Conservation (phyloP, 2,113 vertebrate genomes). For the Atherinomorus stipes region DNA sequence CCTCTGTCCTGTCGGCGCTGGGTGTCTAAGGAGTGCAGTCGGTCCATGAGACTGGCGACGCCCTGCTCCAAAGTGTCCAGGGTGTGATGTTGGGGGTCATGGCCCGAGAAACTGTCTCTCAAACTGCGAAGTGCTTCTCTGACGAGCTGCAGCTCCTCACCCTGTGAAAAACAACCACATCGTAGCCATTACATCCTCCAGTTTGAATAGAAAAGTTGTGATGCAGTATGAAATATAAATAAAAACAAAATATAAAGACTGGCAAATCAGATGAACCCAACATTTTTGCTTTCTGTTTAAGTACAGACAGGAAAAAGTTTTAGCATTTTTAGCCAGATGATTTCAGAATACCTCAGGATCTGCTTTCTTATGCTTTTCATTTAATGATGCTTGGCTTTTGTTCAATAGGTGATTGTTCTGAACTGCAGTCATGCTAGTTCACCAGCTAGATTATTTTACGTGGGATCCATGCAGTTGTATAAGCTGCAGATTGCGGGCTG, state of each 20-base stretch:
- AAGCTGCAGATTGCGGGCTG: not conserved
- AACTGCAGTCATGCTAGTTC: too few species aligned
- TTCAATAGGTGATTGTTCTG: not conserved
- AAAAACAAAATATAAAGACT: not conserved
- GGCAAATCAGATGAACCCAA: not conserved
- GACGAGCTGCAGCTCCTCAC: constrained; percentile 92
- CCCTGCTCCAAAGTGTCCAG: constrained; percentile 97
- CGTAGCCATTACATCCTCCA: not conserved
- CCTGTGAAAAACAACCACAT: constrained; percentile 74
- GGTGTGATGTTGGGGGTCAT: constrained; percentile 97
- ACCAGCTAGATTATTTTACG: not conserved
- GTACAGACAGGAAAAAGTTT: too few species aligned
- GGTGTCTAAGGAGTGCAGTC: constrained; percentile 84
- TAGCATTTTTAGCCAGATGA: too few species aligned
- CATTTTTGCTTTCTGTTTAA: too few species aligned
- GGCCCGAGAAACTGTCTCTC: constrained; percentile 93
- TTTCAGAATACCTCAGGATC: too few species aligned
- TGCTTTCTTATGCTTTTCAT: too few species aligned
- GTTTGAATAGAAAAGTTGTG: rapidly evolving
- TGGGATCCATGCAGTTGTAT: not conserved
- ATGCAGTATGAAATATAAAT: not conserved
- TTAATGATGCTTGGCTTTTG: not conserved
- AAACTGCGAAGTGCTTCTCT: constrained; percentile 94
- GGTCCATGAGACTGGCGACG: constrained; percentile 92
- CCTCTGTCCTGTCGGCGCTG: constrained; percentile 89